Conservation (phyloP, 2,888 invertebrate genomes). For the Drosophila borborema region DNA sequence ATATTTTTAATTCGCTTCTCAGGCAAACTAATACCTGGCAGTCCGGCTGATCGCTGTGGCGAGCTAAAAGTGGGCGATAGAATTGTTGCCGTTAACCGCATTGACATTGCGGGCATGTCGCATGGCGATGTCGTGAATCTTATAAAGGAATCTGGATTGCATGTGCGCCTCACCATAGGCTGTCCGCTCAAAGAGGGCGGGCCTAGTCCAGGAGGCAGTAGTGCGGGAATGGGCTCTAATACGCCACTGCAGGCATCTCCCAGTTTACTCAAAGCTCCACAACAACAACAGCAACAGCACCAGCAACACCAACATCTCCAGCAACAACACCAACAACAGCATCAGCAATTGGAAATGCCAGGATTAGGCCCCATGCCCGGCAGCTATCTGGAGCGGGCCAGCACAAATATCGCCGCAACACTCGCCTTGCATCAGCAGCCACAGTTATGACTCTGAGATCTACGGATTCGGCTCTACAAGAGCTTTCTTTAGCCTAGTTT, state of each 20-base stretch:
- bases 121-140: slow-evolving; percentile 99
- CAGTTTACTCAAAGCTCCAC: slow-evolving; percentile 70
- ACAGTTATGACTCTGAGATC: slow-evolving; percentile 85
- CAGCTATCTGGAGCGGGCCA: slow-evolving; percentile 70
- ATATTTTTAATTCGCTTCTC: not conserved
- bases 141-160: slow-evolving; percentile 97
- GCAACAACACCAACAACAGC: slow-evolving; percentile 65
- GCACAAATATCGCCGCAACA: slow-evolving; percentile 67
- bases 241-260: slow-evolving; percentile 73
- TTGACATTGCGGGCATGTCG: slow-evolving; percentile 95
- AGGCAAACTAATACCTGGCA: slow-evolving; percentile 97
- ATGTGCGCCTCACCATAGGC: slow-evolving; percentile 93
- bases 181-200: slow-evolving; percentile 82
- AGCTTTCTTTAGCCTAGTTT: slow-evolving; percentile 80
- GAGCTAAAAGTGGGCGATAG: slow-evolving; percentile 96
- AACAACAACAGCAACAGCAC: slow-evolving; percentile 66
- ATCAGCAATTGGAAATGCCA: slow-evolving; percentile 60
- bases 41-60: slow-evolving; percentile 97
- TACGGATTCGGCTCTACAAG: slow-evolving; percentile 84
- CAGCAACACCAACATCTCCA: slow-evolving; percentile 56
- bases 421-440: slow-evolving; percentile 82
- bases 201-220: slow-evolving; percentile 68
- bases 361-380: slow-evolving; percentile 59
- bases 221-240: slow-evolving; percentile 64
- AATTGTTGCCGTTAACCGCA: slow-evolving; percentile 97